phyloP scores from a whole-genome alignment of 2,113 vertebrate species.

The Caranx ignobilis region DNA sequence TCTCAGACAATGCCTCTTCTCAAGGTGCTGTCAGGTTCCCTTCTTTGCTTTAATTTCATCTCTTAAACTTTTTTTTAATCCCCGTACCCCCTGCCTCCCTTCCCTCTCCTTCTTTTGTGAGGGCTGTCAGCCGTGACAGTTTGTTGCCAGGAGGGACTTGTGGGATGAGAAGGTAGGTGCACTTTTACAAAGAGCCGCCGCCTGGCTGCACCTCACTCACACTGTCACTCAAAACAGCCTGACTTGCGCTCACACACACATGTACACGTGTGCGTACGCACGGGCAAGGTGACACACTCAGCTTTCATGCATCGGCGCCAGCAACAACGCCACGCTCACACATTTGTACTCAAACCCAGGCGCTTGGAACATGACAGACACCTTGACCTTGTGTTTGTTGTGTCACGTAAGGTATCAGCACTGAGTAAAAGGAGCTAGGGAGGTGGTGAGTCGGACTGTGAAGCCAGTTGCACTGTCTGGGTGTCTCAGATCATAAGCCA shows the following conservation, averaged over 20 bases:
- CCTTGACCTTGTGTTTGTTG: constrained; percentile 81
- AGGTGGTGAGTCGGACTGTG: constrained; percentile 34
- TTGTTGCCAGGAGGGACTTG: constrained; percentile 86
- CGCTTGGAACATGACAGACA: constrained; percentile 69
- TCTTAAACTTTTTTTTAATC: constrained; percentile 85
- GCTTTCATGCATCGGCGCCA: constrained; percentile 52
- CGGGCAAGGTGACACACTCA: constrained; percentile 64
- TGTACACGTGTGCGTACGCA: constrained; percentile 26
- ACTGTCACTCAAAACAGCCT: constrained; percentile 80
- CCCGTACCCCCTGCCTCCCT: constrained; percentile 77
- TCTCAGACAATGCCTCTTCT: constrained; percentile 85
- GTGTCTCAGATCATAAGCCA: constrained; percentile 75
- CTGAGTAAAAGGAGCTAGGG: background rate
- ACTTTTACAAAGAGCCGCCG: constrained; percentile 84
- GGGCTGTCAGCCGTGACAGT: constrained; percentile 85
- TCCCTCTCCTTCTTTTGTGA: constrained; percentile 81
- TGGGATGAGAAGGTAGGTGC: constrained; percentile 83
- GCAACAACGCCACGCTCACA: constrained; percentile 31
- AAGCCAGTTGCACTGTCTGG: constrained; percentile 67
- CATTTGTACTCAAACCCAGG: constrained; percentile 56
- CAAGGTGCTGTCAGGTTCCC: constrained; percentile 86
- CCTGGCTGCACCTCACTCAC: constrained; percentile 81
- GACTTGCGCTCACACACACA: constrained; percentile 39
- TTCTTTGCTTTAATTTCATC: constrained; percentile 87
- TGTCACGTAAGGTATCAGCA: constrained; percentile 66